Evolutionary conservation across 1,140 invertebrate species (phyloP), one percentile per base, ranked within the genome.

Genomic region (Chionoecetes opilio): DNA sequence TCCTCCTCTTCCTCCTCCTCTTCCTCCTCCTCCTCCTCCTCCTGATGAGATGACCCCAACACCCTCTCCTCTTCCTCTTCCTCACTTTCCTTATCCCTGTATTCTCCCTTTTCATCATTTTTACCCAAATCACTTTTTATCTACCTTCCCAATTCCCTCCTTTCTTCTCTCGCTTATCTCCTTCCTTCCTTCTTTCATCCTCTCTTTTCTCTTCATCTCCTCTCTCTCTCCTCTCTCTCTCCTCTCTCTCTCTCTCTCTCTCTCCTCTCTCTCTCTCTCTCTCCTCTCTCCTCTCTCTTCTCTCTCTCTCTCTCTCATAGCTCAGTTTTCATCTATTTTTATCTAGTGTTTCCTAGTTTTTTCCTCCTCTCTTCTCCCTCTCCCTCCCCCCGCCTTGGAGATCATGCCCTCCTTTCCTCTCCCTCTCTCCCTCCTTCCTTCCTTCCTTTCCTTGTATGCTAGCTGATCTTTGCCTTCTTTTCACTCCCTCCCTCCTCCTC

Each of bases 1-100:
- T n/a, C 63, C 63, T 75, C 63, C 63, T 75, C 63, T 26, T n/a
- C 63, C 63, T 75, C 63, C 63, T n/a, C 63, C 63, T n/a, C 63
- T 26, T n/a, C 63, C 63, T 75, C 63, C 63, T n/a, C 63, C 63
- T 75, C 63, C 63, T n/a, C 63, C 63, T n/a, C 63, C 26, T n/a
- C 63, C 63, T 53, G 46, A 53, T 53, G 46, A 53, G n/a, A 75
- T n/a, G n/a, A 75, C 63, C 21, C 21, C 63, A 75, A 11, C 63
- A 75, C 21, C 6, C 63, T n/a, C n/a, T n/a, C 63, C n/a, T n/a
- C n/a, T 26, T n/a, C 63, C 63, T n/a, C n/a, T 26, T 75, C 21
- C 63, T 75, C n/a, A 5, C 41, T 46, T 21, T 26, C 63, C 63
- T 21, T 75, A 26, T 26, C 63, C 63, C 6, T 75, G 1, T n/a